These are phyloP conservation scores for Syngnathoides biaculeatus DNA, from an alignment of 2,113 vertebrate species.

Conservation along the genomic window DNA sequence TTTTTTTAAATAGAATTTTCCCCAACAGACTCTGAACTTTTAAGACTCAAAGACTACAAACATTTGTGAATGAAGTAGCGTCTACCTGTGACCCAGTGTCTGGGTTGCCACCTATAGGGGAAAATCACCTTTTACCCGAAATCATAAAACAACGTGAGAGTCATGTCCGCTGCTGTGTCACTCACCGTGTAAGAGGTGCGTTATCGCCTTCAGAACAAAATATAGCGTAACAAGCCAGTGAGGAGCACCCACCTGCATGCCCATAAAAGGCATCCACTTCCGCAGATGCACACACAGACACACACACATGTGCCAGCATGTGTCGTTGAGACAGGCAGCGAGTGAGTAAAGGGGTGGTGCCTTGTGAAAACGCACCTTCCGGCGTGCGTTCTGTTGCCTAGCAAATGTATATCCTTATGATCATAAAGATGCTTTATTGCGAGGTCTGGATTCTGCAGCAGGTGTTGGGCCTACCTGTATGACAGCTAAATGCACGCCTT, in stretches of 20 bases:
- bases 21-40: neutral
- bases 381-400: constrained; percentile 20
- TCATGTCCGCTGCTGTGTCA: neutral
- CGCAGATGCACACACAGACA: neutral
- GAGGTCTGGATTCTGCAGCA: constrained; percentile 28
- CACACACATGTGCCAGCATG: neutral
- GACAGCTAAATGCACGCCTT: constrained; percentile 28
- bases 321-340: constrained; percentile 33
- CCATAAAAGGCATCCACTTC: constrained; percentile 58
- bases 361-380: constrained; percentile 17
- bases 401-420: constrained; percentile 19
- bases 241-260: constrained; percentile 20
- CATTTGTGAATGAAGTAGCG: neutral
- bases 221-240: neutral
- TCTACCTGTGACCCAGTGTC: neutral
- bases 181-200: constrained; percentile 1
- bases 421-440: constrained; percentile 32
- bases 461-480: constrained; percentile 39
- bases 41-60: neutral
- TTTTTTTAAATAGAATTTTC: neutral
- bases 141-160: constrained; percentile 3
- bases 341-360: constrained; percentile 25
- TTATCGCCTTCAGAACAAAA: neutral
- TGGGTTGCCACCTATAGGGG: neutral
- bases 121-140: neutral